These are phyloP conservation scores for Ursus arctos DNA, from an alignment of 2,113 vertebrate genomes.

Conservation along the genomic window DNA sequence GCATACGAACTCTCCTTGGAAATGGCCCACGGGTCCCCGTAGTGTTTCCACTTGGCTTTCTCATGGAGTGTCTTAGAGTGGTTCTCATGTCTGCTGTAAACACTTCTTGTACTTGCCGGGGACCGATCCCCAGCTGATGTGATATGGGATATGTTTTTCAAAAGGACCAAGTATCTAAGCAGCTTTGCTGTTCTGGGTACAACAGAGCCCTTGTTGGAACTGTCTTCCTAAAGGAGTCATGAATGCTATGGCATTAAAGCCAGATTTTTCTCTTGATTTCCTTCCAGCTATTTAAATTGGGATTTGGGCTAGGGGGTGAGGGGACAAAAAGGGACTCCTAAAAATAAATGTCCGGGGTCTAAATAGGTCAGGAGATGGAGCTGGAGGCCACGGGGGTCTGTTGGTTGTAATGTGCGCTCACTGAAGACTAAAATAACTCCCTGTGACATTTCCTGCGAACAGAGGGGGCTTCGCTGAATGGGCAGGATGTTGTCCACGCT, in stretches of 20 bases:
- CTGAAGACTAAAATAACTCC: background rate
- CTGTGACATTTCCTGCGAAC: background rate
- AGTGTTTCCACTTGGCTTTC: background rate
- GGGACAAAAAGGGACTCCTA: slow-evolving; percentile 34
- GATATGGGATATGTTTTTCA: slow-evolving; percentile 6
- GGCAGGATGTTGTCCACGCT: background rate
- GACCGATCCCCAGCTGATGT: background rate
- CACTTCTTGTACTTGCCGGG: background rate
- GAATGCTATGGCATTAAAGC: background rate
- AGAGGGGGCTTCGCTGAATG: background rate
- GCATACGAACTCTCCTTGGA: fast-evolving
- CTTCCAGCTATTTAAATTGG: slow-evolving; percentile 59
- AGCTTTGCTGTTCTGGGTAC: slow-evolving; percentile 21
- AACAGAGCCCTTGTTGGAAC: slow-evolving; percentile 52
- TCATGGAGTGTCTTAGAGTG: background rate
- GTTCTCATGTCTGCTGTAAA: background rate
- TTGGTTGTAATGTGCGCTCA: background rate
- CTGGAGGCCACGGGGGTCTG: background rate
- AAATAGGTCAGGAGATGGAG: slow-evolving; percentile 19
- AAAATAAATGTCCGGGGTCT: slow-evolving; percentile 57
- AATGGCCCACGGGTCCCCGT: fast-evolving
- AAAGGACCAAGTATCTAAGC: background rate
- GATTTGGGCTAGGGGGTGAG: background rate
- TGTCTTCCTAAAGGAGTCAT: background rate
- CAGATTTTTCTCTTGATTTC: slow-evolving; percentile 50